A percentile compares a stretch with the other conserved stretches of the same genome.
Evolutionary conservation across 2,888 invertebrate species (phyloP).

Genomic region (Apocheima hispidaria): DNA sequence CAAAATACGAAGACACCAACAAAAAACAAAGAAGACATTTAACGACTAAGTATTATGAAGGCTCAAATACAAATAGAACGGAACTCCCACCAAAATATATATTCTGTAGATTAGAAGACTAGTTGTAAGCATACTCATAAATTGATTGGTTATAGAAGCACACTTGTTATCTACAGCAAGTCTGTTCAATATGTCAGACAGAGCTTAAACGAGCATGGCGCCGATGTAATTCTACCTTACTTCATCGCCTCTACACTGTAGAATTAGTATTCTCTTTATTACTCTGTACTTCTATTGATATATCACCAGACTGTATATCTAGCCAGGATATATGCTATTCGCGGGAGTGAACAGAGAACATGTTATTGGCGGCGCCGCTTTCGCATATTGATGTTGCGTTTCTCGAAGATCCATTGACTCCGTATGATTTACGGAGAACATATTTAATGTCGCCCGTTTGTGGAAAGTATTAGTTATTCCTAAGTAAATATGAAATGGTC

Average conservation of each 20-base stretch:
- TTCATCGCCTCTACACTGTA: constrained; percentile 5
- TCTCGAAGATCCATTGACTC: neutral
- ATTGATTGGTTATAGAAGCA: too few relatives aligned
- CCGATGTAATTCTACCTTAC: constrained; percentile 5
- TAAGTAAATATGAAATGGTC: neutral
- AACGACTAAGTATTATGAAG: too few relatives aligned
- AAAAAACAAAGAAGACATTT: too few relatives aligned
- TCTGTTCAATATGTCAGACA: too few relatives aligned
- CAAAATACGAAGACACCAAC: too few relatives aligned
- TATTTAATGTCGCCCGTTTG: neutral
- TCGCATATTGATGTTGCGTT: constrained; percentile 15
- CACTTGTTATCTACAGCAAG: too few relatives aligned
- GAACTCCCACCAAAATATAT: too few relatives aligned
- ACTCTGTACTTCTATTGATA: constrained; percentile 5
- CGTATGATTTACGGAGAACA: neutral
- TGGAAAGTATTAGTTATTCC: neutral
- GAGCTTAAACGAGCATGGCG: neutral
- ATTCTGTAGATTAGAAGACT: too few relatives aligned
- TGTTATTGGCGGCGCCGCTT: constrained; percentile 18
- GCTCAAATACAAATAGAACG: too few relatives aligned
- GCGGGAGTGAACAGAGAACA: constrained; percentile 13
- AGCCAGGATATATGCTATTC: constrained; percentile 17
- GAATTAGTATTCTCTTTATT: constrained; percentile 17
- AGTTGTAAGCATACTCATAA: too few relatives aligned
- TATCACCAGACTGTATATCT: neutral